Base-by-base conservation (phyloP, 2,888 invertebrate species). In the Campaea margaritaria region DNA sequence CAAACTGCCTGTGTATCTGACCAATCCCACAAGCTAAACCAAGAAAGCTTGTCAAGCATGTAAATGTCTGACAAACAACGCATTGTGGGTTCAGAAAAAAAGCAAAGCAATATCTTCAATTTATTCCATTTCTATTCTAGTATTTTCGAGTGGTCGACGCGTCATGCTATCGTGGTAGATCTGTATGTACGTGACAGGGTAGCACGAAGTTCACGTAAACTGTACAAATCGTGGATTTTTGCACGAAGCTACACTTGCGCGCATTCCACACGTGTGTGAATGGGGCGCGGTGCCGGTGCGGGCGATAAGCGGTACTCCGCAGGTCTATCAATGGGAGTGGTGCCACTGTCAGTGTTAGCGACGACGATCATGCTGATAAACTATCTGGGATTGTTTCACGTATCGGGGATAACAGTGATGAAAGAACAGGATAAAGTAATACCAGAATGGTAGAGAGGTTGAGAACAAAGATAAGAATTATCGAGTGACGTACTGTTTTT, bases 181-280 rank as follows among this genome's bases (percentile, higher is more conserved):
- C 2, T 21, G 11, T 16, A n/a, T 1, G 10, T 10, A 58, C 58
- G 52, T 53, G 58, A 42, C 43, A 13, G 7, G 14, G 1, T n/a
- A 54, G 45, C 60, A 65, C 64, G 62, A 59, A 56, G 55, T 59
- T 55, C 28, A 44, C 47, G 61, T 65, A 65, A 65, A 65, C 28
- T 60, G 61, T 50, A 65, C 43, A 59, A 64, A 62, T 65, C 68
- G 82, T 85, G 85, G 74, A 83, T 85, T 80, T 85, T 83, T 82
- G 86, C 87, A 87, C 85, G 87, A 85, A 65, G 47, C 65, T 71
- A 62, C 62, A 71, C 67, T 76, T 74, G 65, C 73, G 75, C 73
- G 75, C 81, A 83, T 83, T 78, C 82, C 76, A 67, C 67, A 59
- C 63, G 64, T 62, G 65, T 68, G 60, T 62, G 58, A 44, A 39